Evolutionary conservation across 2,113 vertebrate species (phyloP).

Genomic region (Campylorhamphus procurvoides): DNA sequence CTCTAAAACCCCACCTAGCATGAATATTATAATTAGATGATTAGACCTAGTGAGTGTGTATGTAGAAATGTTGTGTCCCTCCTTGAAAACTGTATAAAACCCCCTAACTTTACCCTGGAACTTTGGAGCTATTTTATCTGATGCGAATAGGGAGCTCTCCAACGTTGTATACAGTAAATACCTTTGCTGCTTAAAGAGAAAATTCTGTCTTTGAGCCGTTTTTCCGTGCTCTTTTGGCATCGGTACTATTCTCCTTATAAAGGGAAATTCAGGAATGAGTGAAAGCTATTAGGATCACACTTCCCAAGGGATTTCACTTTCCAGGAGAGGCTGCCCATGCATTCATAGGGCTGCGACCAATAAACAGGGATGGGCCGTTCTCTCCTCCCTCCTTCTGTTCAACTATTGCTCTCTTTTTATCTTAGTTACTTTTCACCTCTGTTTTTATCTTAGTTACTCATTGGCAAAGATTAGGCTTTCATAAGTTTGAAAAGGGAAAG

Average conservation of each 20-base stretch:
- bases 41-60: no score
- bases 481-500: background rate
- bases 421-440: background rate
- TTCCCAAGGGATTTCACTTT: background rate
- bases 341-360: accelerated
- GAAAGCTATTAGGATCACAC: background rate
- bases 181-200: no score
- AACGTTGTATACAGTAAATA: no score
- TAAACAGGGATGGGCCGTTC: background rate
- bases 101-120: no score
- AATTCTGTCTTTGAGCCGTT: no score
- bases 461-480: background rate
- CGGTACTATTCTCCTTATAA: background rate
- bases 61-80: no score
- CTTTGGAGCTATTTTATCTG: no score
- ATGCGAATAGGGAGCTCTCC: no score
- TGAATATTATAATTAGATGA: no score
- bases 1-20: no score
- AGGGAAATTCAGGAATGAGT: background rate
- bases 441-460: background rate
- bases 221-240: no score
- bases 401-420: background rate
- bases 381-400: background rate
- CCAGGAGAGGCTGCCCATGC: background rate
- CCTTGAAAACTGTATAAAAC: no score